Evolutionary conservation across 2,888 invertebrate genomes (phyloP).

Genomic region (Melanophora roralis): DNA sequence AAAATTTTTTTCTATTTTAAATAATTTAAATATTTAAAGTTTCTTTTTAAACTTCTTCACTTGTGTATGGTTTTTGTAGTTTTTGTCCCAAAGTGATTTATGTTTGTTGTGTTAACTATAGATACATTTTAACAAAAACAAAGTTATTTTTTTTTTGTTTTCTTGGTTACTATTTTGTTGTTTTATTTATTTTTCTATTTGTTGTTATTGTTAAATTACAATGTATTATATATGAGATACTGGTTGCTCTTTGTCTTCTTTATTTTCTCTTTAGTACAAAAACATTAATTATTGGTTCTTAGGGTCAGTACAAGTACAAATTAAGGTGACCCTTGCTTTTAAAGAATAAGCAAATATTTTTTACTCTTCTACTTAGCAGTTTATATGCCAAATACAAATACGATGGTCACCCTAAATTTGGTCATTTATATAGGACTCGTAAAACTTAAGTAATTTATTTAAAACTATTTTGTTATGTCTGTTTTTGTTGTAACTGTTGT

Average conservation of each 20-base stretch:
- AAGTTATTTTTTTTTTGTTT: neutral
- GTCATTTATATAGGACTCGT: neutral
- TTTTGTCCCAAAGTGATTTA: constrained; percentile 44
- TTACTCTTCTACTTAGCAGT: no score
- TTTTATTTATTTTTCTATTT: neutral
- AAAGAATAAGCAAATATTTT: neutral
- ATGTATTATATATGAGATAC: constrained; percentile 37
- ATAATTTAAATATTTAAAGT: no score
- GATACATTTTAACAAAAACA: neutral
- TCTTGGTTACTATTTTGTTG: constrained; percentile 20
- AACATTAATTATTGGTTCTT: constrained; percentile 39
- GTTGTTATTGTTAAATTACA: constrained; percentile 45
- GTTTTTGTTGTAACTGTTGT: neutral
- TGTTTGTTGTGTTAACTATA: constrained; percentile 16
- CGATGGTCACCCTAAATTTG: neutral
- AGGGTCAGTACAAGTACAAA: neutral
- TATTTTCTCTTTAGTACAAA: constrained; percentile 11
- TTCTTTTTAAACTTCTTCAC: no score
- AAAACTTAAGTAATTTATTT: constrained; percentile 24
- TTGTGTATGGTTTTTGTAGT: constrained; percentile 19
- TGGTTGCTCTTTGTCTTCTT: constrained; percentile 6
- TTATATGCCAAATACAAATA: neutral
- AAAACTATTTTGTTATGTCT: neutral
- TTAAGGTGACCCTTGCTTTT: neutral
- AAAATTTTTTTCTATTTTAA: no score